A percentile compares a stretch with the other conserved stretches of the same genome.
These are phyloP conservation scores for Gerosis bhagava DNA, from an alignment of 2,888 invertebrate species.

Conservation along the genomic window DNA sequence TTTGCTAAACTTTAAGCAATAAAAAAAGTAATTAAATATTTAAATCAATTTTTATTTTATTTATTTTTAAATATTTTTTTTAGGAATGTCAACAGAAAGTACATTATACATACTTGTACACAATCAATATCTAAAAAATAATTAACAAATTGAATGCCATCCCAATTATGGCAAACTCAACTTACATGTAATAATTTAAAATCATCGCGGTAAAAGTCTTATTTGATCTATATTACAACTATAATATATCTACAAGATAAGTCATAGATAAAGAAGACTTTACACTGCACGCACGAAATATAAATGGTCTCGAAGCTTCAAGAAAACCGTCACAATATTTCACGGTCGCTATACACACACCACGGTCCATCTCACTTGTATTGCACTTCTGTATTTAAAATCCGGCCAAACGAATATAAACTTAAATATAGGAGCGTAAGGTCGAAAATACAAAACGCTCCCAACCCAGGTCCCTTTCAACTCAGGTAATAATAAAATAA, in stretches of 20 bases:
- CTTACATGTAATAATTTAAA: no score
- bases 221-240: slow-evolving; percentile 5
- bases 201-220: slow-evolving; percentile 7
- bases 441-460: slow-evolving; percentile 30
- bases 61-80: no score
- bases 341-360: slow-evolving; percentile 18
- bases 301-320: slow-evolving; percentile 20
- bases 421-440: slow-evolving; percentile 30
- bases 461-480: slow-evolving; percentile 57
- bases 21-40: no score
- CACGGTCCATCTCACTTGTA: slow-evolving; percentile 11
- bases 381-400: neutral
- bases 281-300: slow-evolving; percentile 17
- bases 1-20: no score
- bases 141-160: no score
- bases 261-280: slow-evolving; percentile 11
- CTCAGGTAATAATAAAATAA: slow-evolving; percentile 76
- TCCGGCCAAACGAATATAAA: slow-evolving; percentile 22
- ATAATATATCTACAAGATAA: slow-evolving; percentile 9
- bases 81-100: no score
- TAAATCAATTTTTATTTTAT: no score
- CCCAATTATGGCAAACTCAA: no score
- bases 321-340: slow-evolving; percentile 25
- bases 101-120: no score
- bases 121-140: no score